Percentiles rank a stretch among this genome's conserved stretches.
phyloP scores from a whole-genome alignment of 2,113 vertebrate species.

The Vireo altiloquus region DNA sequence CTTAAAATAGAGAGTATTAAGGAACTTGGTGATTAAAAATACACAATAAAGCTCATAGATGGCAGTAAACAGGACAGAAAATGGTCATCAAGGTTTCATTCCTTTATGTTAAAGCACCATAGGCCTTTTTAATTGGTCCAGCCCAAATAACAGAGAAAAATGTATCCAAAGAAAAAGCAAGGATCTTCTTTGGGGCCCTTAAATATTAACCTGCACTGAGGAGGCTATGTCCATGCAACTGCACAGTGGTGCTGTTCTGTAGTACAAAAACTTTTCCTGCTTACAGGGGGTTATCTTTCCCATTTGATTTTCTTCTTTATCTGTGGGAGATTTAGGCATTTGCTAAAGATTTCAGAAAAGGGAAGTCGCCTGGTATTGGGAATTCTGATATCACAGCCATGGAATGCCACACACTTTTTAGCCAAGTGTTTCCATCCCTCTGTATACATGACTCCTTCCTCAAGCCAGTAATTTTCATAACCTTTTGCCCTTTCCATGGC shows the following conservation, averaged over 20 bases:
- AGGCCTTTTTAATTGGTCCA: not conserved
- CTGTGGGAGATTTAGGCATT: not conserved
- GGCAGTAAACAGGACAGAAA: not conserved
- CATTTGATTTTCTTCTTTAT: not conserved
- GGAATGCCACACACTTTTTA: conserved; percentile 52
- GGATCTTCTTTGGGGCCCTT: not conserved
- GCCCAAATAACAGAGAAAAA: not conserved
- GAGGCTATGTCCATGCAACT: not conserved
- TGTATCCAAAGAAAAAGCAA: not conserved
- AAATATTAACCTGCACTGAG: not conserved
- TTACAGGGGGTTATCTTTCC: not conserved
- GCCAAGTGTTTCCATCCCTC: conserved; percentile 37
- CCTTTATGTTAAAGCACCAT: not conserved
- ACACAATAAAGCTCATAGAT: not conserved
- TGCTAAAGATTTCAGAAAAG: conserved; percentile 5
- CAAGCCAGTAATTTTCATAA: conserved; percentile 47
- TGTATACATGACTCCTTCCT: conserved; percentile 36
- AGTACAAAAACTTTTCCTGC: not conserved
- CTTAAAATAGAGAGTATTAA: not conserved
- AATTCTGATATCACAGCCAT: conserved; percentile 54
- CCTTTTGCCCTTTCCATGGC: conserved; percentile 29
- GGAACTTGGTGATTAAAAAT: not conserved
- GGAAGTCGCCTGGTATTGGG: not conserved
- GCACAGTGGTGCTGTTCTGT: not conserved
- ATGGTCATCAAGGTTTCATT: not conserved